These are phyloP conservation scores for Meiosimyza platycephala DNA, from an alignment of 2,888 invertebrate species.

Conservation along the genomic window DNA sequence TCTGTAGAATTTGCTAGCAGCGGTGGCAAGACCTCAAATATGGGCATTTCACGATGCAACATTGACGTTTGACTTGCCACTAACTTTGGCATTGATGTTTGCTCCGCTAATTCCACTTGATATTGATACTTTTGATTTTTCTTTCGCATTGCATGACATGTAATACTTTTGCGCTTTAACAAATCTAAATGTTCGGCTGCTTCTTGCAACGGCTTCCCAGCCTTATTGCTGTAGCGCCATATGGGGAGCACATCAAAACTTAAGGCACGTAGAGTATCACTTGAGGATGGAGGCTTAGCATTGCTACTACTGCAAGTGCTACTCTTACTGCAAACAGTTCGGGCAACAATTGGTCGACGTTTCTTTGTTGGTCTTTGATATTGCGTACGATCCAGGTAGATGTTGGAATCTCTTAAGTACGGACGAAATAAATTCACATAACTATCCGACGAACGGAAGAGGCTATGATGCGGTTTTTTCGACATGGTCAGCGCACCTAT, in stretches of 20 bases:
- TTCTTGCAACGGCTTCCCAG: background rate
- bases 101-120: no score
- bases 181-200: background rate
- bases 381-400: background rate
- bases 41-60: constrained; percentile 25
- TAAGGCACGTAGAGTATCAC: background rate
- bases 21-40: constrained; percentile 42
- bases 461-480: background rate
- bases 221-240: no score
- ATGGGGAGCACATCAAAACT: no score
- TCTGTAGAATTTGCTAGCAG: background rate
- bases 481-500: background rate
- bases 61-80: background rate
- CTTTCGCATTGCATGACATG: background rate
- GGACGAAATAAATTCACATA: constrained; percentile 26
- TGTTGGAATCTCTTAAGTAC: constrained; percentile 12
- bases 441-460: constrained; percentile 23
- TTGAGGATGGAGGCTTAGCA: background rate
- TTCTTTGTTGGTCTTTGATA: background rate
- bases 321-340: background rate
- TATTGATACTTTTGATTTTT: background rate
- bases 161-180: background rate
- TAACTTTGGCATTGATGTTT: no score
- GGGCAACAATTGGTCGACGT: background rate
- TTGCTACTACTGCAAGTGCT: background rate